Base-by-base conservation (phyloP, 2,113 vertebrate genomes). In the Pterophyllum scalare region DNA sequence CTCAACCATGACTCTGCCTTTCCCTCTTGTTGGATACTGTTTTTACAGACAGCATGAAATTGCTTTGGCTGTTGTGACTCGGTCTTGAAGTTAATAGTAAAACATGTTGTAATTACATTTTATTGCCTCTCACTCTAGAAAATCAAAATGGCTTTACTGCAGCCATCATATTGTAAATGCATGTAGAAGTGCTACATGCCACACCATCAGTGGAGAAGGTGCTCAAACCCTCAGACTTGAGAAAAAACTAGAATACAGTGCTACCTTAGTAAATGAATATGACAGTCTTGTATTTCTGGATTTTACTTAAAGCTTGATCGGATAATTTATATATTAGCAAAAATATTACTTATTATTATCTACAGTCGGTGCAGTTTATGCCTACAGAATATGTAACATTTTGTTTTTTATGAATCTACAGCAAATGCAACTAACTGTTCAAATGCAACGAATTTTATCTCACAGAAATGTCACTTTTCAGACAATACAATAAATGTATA, bases 1-100 rank as follows among this genome's bases (percentile, higher is more conserved):
- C 95, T 93, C 86, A 94, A 94, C 94, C 96, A 95, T 96, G 96
- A 96, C 96, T 82, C 91, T 96, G 95, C 95, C 94, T 95, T 95
- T 94, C 91, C 62, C 46, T 87, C 61, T 82, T 17, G 64, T 85
- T 87, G 83, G 75, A 81, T 85, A 59, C 88, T 76, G 64, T 91
- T 91, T 92, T 91, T 91, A 94, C 90, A 94, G 92, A 92, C 92
- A 70, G 88, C 90, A 86, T 91, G 86, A 93, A 94, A 95, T 94
- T 89, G 93, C 91, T 94, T 94, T 65, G 84, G 89, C 82, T 88
- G 90, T 94, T 94, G 87, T 52, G 82, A 90, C 86, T 92, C 79
- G 56, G 87, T 94, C 87, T 89, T 87, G 87, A 91, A 94, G 93
- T 92, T 94, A 90, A 93, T 93, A 84, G 89, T 93, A 90, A 92